A percentile compares a stretch with the other conserved stretches of the same genome.
Evolutionary conservation across 2,113 vertebrate genomes (phyloP).

Genomic region (Vombatus ursinus): DNA sequence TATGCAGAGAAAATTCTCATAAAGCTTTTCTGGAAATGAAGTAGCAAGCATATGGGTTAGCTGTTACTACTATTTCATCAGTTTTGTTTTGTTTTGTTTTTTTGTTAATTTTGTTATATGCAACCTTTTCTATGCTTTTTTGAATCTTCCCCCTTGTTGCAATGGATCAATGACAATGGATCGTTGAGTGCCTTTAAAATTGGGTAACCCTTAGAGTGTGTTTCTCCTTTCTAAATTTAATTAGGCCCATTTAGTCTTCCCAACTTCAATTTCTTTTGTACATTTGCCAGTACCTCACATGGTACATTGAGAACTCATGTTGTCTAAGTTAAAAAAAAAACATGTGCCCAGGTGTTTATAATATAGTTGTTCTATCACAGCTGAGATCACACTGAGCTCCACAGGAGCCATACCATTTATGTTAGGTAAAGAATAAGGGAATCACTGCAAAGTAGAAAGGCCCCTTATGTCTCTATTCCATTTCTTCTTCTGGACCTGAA

Average conservation of each 20-base stretch:
- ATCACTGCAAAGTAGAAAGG: background rate
- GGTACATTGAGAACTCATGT: background rate
- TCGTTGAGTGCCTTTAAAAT: background rate
- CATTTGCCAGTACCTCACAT: background rate
- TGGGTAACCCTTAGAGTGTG: background rate
- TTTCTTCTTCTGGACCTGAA: background rate
- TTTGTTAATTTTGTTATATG: background rate
- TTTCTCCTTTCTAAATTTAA: background rate
- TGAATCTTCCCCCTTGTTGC: background rate
- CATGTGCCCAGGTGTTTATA: background rate
- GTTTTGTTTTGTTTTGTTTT: background rate
- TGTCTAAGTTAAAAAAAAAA: slow-evolving; percentile 14
- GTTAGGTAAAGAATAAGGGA: background rate
- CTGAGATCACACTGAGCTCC: background rate
- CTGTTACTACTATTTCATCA: background rate
- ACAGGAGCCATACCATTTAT: background rate
- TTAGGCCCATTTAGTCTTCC: background rate
- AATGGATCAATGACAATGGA: background rate
- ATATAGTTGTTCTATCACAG: background rate
- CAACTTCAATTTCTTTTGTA: background rate
- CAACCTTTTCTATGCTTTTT: background rate
- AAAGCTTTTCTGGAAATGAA: background rate
- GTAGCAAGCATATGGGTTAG: background rate
- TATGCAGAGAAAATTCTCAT: background rate
- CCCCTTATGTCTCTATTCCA: background rate